Conservation (phyloP, 2,888 invertebrate genomes). For the Charanyca ferruginea region DNA sequence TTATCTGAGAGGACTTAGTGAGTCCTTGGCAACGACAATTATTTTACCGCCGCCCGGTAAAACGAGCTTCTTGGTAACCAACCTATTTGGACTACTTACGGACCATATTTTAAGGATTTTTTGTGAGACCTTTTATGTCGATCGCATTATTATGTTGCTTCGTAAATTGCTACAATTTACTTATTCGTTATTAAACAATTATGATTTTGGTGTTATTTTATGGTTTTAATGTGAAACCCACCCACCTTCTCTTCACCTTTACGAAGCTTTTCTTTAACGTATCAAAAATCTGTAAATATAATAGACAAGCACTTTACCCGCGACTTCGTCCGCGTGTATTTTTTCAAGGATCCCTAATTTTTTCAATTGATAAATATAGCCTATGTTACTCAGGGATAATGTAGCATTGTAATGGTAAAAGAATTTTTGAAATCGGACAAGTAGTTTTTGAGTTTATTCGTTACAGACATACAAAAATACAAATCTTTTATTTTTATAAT, state of each 20-base stretch:
- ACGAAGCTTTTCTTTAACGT: not conserved
- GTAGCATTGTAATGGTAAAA: too few species aligned
- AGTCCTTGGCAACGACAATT: constrained; percentile 57
- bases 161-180: constrained; percentile 50
- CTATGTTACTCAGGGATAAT: too few species aligned
- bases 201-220: constrained; percentile 31
- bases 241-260: not conserved
- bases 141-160: constrained; percentile 54
- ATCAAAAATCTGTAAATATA: too few species aligned
- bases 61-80: constrained; percentile 53
- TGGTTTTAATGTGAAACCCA: constrained; percentile 4
- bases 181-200: constrained; percentile 35
- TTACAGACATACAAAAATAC: too few species aligned
- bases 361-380: too few species aligned
- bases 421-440: too few species aligned
- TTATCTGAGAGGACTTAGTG: constrained; percentile 56
- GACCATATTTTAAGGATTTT: constrained; percentile 51
- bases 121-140: constrained; percentile 39
- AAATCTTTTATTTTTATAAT: too few species aligned
- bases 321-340: too few species aligned
- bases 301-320: too few species aligned
- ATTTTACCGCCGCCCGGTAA: constrained; percentile 57
- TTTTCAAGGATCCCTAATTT: too few species aligned
- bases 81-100: constrained; percentile 54
- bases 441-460: too few species aligned